These are phyloP conservation scores for Pantala flavescens DNA, from an alignment of 1,140 invertebrate species.

Conservation along the genomic window DNA sequence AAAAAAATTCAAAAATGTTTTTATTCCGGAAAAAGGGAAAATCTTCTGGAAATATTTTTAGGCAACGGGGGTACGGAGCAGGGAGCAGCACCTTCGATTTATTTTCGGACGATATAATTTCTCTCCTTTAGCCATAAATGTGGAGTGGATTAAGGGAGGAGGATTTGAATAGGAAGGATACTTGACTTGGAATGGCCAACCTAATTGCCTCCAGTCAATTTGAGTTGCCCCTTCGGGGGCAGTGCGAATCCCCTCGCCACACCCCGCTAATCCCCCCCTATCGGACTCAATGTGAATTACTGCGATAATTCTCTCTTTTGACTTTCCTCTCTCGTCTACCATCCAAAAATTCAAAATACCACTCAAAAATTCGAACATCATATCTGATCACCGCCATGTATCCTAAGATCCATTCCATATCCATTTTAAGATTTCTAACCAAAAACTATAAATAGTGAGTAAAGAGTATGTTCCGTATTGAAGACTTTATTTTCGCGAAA, in stretches of 20 bases:
- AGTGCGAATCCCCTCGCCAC: neutral
- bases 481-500: too few relatives aligned
- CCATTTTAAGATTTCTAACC: too few relatives aligned
- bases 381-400: too few relatives aligned
- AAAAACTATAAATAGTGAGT: too few relatives aligned
- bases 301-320: too few relatives aligned
- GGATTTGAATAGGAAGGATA: neutral
- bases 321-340: too few relatives aligned
- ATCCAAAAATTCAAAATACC: too few relatives aligned
- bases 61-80: neutral
- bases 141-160: neutral
- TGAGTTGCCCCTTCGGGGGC: neutral
- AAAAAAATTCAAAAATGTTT: neutral
- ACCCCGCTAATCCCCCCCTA: neutral
- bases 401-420: too few relatives aligned
- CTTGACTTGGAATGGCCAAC: neutral
- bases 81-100: neutral
- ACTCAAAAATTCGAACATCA: too few relatives aligned
- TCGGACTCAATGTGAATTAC: neutral
- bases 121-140: neutral
- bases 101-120: slow-evolving; percentile 2
- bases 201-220: slow-evolving; percentile 9
- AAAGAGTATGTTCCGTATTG: too few relatives aligned
- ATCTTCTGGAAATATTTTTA: neutral
- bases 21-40: neutral